Evolutionary conservation across 2,888 invertebrate species (phyloP).

Genomic region (Coleophora deauratella): DNA sequence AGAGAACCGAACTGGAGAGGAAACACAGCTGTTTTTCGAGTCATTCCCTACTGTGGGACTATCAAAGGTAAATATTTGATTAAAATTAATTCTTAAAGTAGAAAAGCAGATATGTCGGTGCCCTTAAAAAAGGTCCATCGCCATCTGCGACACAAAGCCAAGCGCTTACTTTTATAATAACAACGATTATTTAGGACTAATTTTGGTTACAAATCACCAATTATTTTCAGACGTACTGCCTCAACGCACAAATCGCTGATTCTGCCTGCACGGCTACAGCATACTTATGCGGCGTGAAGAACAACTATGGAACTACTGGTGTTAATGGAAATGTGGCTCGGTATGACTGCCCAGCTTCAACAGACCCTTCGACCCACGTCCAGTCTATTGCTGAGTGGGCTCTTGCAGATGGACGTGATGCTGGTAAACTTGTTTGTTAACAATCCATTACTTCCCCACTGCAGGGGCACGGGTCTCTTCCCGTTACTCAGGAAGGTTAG

Average conservation of each 20-base stretch:
- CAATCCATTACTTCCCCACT: too few relatives aligned
- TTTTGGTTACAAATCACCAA: too few relatives aligned
- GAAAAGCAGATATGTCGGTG: too few relatives aligned
- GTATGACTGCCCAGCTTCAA: slow-evolving; percentile 73
- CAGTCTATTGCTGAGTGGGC: slow-evolving; percentile 80
- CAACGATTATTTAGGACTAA: too few relatives aligned
- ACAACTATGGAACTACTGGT: slow-evolving; percentile 78
- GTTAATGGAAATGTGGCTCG: slow-evolving; percentile 76
- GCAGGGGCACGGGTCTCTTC: too few relatives aligned
- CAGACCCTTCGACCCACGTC: slow-evolving; percentile 63
- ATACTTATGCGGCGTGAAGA: slow-evolving; percentile 79
- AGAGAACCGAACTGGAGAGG: slow-evolving; percentile 70
- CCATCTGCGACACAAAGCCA: too few relatives aligned
- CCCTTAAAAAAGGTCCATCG: too few relatives aligned
- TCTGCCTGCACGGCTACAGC: slow-evolving; percentile 83
- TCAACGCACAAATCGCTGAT: slow-evolving; percentile 78
- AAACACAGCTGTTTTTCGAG: slow-evolving; percentile 75
- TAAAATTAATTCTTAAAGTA: too few relatives aligned
- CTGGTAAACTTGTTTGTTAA: too few relatives aligned
- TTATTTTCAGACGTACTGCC: slow-evolving; percentile 66
- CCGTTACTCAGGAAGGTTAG: too few relatives aligned
- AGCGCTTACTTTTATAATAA: too few relatives aligned
- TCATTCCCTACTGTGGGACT: slow-evolving; percentile 77
- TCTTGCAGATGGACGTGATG: slow-evolving; percentile 57
- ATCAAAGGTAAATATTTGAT: slow-evolving; percentile 64